A percentile compares a stretch with the other conserved stretches of the same genome.
phyloP scores from a whole-genome alignment of 2,888 invertebrate species.

The Phoenoteleia sp. region DNA sequence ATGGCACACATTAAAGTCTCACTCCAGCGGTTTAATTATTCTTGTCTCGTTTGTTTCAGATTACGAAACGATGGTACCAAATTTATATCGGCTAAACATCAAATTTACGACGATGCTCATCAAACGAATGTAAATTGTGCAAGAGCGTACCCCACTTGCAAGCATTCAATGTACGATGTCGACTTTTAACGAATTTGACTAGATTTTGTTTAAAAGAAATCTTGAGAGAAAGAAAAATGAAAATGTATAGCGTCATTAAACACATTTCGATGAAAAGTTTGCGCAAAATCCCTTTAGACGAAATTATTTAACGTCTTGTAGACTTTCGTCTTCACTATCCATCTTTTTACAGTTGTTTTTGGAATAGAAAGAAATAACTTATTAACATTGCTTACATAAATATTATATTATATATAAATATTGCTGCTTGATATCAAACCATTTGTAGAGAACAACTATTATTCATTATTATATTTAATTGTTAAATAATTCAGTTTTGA shows the following conservation, averaged over 20 bases:
- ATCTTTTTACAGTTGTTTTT: conserved; percentile 34
- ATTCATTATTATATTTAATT: too few species aligned
- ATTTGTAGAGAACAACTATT: too few species aligned
- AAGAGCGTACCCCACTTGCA: conserved; percentile 86
- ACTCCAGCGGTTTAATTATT: conserved; percentile 59
- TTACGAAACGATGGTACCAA: conserved; percentile 80
- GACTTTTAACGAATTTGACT: conserved; percentile 75
- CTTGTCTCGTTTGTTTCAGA: conserved; percentile 76
- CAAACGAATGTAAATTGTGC: conserved; percentile 86
- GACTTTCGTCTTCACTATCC: conserved; percentile 35
- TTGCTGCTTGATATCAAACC: too few species aligned
- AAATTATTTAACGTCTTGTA: conserved; percentile 57
- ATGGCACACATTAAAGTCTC: conserved; percentile 50
- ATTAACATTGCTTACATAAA: too few species aligned
- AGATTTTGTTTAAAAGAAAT: neutral
- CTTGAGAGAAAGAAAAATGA: conserved; percentile 8
- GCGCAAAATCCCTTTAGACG: conserved; percentile 39
- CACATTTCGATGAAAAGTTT: conserved; percentile 1
- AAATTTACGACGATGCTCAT: conserved; percentile 86
- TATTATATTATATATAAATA: too few species aligned
- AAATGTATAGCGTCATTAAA: conserved; percentile 21
- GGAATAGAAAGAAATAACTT: conserved; percentile 48
- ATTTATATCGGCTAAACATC: conserved; percentile 81
- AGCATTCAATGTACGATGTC: conserved; percentile 84
- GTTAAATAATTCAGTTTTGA: too few species aligned